These are phyloP conservation scores for Nematopogon swammerdamellus DNA, from an alignment of 2,888 invertebrate species.

Conservation along the genomic window DNA sequence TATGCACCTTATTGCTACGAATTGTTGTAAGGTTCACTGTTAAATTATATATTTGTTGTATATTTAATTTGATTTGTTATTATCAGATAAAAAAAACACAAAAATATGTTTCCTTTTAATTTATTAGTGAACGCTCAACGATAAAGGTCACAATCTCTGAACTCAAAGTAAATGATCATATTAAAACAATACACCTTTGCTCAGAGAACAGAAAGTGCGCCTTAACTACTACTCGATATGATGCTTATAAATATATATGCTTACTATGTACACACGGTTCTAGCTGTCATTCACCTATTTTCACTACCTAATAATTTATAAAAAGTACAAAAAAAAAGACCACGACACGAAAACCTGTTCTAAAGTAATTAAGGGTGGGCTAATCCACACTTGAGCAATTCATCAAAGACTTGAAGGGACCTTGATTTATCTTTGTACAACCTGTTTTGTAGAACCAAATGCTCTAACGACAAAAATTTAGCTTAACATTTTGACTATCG, in stretches of 20 bases:
- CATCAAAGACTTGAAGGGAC: neutral
- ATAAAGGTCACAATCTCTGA: too few relatives aligned
- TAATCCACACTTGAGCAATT: neutral
- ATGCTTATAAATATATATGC: neutral
- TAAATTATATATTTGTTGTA: too few relatives aligned
- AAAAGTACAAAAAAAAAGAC: neutral
- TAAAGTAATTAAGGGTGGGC: neutral
- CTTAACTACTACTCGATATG: neutral
- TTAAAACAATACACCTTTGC: too few relatives aligned
- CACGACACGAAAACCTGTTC: neutral
- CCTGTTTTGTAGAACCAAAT: neutral
- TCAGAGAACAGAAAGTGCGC: too few relatives aligned
- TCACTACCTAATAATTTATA: neutral
- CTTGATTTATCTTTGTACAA: neutral
- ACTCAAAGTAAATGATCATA: too few relatives aligned
- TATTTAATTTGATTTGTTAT: too few relatives aligned
- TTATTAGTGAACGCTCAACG: too few relatives aligned
- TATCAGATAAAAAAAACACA: too few relatives aligned
- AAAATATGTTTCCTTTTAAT: too few relatives aligned
- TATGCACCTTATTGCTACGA: neutral
- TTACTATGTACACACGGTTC: constrained; percentile 46
- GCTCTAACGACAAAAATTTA: neutral
- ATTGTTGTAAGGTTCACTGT: too few relatives aligned
- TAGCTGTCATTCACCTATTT: constrained; percentile 40
- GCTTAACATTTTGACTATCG: too few relatives aligned